phyloP scores from a whole-genome alignment of 1,140 invertebrate species.

The Phymastichus coffea region DNA sequence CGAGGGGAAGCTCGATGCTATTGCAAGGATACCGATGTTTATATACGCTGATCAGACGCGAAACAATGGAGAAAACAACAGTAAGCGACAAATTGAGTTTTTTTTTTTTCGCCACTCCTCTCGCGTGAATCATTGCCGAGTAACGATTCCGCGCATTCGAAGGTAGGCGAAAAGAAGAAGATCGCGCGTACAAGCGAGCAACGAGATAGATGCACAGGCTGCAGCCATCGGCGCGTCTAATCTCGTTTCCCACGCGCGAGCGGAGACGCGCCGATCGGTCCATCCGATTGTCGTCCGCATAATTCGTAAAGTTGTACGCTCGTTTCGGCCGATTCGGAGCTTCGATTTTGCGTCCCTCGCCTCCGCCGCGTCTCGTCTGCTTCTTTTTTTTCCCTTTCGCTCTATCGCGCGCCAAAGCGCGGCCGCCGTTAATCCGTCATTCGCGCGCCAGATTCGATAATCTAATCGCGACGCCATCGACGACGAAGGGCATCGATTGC shows the following conservation, averaged over 20 bases:
- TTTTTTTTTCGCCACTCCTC: not conserved
- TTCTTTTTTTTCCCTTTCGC: not conserved
- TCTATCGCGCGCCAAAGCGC: not conserved
- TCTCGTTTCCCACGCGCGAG: conserved; percentile 14
- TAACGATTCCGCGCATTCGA: not conserved
- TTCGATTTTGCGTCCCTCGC: not conserved
- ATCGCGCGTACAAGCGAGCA: not conserved
- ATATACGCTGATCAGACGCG: not conserved
- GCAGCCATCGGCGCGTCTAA: conserved; percentile 15
- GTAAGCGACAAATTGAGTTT: too few relatives aligned
- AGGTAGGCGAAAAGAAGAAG: not conserved
- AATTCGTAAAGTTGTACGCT: conserved; percentile 16
- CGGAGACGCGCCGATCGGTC: not conserved
- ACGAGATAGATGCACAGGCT: not conserved
- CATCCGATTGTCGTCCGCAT: conserved; percentile 12
- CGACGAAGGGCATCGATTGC: too few relatives aligned
- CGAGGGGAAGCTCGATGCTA: not conserved
- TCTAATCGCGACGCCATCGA: conserved; percentile 13
- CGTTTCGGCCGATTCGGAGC: conserved; percentile 10
- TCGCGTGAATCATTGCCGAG: not conserved
- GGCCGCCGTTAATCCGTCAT: conserved; percentile 9
- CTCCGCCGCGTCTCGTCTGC: not conserved
- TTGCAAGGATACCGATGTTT: conserved; percentile 7
- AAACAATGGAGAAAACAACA: too few relatives aligned
- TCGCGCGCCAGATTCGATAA: not conserved